Evolutionary conservation across 1,140 invertebrate genomes (phyloP).

Genomic region (Hylaeus volcanicus): DNA sequence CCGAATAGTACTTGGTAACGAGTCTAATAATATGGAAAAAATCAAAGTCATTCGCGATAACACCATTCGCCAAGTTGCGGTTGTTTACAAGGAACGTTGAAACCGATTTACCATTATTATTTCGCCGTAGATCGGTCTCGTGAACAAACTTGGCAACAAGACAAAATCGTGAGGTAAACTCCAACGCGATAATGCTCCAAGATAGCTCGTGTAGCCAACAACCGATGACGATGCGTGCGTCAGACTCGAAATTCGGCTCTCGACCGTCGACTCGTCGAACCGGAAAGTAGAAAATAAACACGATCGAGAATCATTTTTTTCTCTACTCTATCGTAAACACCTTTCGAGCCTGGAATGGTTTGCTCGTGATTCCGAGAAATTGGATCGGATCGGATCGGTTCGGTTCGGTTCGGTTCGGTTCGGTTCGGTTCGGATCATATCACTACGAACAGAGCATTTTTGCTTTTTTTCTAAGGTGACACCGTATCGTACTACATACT

Average conservation of each 20-base stretch:
- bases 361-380: too few species aligned
- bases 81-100: conserved; percentile 1
- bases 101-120: conserved; percentile 26
- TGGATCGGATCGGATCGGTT: too few species aligned
- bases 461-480: background rate
- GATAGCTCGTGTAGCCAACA: conserved; percentile 3
- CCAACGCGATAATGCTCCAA: conserved; percentile 5
- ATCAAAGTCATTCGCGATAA: too few species aligned
- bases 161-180: background rate
- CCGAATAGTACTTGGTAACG: background rate
- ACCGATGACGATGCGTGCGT: conserved; percentile 12
- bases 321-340: too few species aligned
- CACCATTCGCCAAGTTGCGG: background rate
- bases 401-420: too few species aligned
- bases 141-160: conserved; percentile 10
- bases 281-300: too few species aligned
- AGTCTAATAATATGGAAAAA: too few species aligned
- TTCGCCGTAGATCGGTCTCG: background rate
- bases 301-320: too few species aligned
- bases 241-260: background rate
- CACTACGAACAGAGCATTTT: background rate
- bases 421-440: too few species aligned
- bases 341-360: too few species aligned
- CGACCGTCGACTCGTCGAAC: too few species aligned
- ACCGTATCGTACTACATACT: too few species aligned